Percentiles rank a stretch among this genome's conserved stretches.
These are phyloP conservation scores for Tipula helvola DNA, from an alignment of 2,888 invertebrate genomes.

Conservation along the genomic window DNA sequence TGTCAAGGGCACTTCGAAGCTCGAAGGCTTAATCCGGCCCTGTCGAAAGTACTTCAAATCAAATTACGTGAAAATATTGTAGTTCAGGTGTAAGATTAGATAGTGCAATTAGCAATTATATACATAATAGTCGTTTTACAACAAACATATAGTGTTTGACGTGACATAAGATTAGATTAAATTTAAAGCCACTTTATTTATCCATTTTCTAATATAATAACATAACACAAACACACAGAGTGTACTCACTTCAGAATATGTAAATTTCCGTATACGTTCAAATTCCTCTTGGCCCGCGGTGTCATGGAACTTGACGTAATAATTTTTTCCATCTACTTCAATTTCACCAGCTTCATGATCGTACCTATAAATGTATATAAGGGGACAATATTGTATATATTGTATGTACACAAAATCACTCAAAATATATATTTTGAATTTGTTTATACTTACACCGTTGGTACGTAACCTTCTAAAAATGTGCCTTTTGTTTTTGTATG, in stretches of 20 bases:
- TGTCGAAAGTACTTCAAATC: not conserved
- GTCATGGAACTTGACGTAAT: slow-evolving; percentile 12
- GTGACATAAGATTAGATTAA: no score
- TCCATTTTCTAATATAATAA: not conserved
- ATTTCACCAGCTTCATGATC: slow-evolving; percentile 13
- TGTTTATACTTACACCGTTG: slow-evolving; percentile 13
- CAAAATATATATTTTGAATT: not conserved
- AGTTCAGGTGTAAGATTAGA: not conserved
- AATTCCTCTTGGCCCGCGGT: slow-evolving; percentile 15
- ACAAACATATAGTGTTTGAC: no score
- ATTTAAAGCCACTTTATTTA: no score
- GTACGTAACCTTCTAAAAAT: slow-evolving; percentile 12
- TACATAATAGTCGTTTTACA: no score
- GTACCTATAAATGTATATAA: slow-evolving; percentile 6
- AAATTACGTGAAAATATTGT: no score
- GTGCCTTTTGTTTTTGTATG: slow-evolving; percentile 12
- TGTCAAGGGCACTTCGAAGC: no score
- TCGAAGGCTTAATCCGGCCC: no score
- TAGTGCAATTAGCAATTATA: no score
- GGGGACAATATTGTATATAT: not conserved
- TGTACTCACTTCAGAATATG: slow-evolving; percentile 9
- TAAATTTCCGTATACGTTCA: slow-evolving; percentile 11
- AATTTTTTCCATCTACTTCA: slow-evolving; percentile 5
- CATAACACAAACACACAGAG: not conserved
- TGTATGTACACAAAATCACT: not conserved